These are phyloP conservation scores for Rissa tridactyla DNA, from an alignment of 2,113 vertebrate genomes.

Conservation along the genomic window DNA sequence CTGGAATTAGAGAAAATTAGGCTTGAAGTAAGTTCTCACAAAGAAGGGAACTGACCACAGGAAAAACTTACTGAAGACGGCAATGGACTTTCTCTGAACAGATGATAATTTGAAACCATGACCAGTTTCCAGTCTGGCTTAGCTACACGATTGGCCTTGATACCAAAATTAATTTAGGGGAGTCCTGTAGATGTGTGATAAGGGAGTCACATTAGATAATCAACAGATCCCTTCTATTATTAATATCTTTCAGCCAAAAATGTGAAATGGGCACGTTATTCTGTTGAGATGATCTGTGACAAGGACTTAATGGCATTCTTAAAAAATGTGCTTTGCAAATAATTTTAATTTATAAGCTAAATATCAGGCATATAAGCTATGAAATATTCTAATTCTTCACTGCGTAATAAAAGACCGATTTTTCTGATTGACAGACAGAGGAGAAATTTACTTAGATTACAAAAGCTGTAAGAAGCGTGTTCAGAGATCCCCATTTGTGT, in stretches of 20 bases:
- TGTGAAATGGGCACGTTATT: neutral
- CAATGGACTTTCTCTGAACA: neutral
- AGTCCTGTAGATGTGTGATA: neutral
- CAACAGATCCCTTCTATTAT: neutral
- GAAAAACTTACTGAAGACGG: neutral
- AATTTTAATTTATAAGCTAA: neutral
- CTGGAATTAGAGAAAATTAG: neutral
- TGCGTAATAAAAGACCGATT: neutral
- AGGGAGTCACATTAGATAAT: neutral
- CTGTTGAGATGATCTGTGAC: neutral
- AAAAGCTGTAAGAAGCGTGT: neutral
- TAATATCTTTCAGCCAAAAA: neutral
- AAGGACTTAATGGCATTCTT: neutral
- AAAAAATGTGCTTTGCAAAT: neutral
- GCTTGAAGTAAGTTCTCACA: neutral
- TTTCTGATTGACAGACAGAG: neutral
- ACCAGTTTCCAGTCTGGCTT: neutral
- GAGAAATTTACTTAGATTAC: neutral
- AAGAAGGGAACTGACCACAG: neutral
- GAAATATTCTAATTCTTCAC: neutral
- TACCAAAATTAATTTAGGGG: neutral
- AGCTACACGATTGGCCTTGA: neutral
- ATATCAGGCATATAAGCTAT: neutral
- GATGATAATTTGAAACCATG: neutral
- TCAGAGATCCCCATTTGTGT: neutral